Percentiles rank a stretch among this genome's conserved stretches.
phyloP scores from a whole-genome alignment of 1,140 invertebrate species.

The Bombus huntii region DNA sequence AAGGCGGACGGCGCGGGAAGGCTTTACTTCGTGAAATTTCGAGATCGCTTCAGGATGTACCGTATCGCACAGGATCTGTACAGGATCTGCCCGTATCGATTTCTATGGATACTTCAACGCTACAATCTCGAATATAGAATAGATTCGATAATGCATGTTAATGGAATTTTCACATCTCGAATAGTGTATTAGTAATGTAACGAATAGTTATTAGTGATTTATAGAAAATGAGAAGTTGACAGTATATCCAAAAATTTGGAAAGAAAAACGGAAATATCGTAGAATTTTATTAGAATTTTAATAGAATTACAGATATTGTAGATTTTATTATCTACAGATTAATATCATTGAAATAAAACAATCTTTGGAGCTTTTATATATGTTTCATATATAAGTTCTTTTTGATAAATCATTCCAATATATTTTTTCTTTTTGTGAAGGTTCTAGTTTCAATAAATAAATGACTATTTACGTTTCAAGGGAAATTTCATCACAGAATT shows the following conservation, averaged over 20 bases:
- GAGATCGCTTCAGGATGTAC: neutral
- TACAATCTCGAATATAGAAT: neutral
- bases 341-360: too few relatives aligned
- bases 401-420: too few relatives aligned
- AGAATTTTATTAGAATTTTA: neutral
- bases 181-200: neutral
- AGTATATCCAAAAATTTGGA: neutral
- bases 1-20: neutral
- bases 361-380: too few relatives aligned
- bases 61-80: too few relatives aligned
- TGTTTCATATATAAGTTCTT: too few relatives aligned
- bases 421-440: too few relatives aligned
- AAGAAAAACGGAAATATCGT: neutral
- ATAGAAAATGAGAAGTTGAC: neutral
- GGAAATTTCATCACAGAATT: too few relatives aligned
- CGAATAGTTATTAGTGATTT: neutral
- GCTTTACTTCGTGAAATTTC: slow-evolving; percentile 27
- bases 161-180: slow-evolving; percentile 4
- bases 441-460: too few relatives aligned
- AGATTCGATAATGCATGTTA: neutral
- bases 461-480: too few relatives aligned
- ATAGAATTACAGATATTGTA: neutral
- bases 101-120: neutral
- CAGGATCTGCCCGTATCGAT: neutral
- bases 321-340: neutral